Base-by-base conservation (phyloP, 2,797 vertebrate species). In the Chelon labrosus region DNA sequence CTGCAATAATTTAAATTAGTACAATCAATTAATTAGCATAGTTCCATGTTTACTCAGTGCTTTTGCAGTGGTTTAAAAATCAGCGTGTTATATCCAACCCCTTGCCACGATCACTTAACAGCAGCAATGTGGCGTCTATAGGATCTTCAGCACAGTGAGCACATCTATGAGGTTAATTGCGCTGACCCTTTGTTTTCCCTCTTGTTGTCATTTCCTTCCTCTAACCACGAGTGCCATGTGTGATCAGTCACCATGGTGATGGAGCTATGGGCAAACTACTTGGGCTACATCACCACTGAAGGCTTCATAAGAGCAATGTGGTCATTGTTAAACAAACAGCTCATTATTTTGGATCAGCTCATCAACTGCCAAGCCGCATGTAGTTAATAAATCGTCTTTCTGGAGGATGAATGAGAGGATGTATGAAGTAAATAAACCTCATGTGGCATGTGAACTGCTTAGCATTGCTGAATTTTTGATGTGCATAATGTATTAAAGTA, bases 101-200 rank as follows among this genome's bases (percentile, higher is more conserved):
- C 17, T 65, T 38, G 44, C 42, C 66, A 41, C 39, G 57, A 75
- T 65, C 79, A 81, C 69, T 83, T 80, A 81, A 62, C 71, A 41
- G 4, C 38, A 16, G 64, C 55, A 56, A 0, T 37, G 25, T 39
- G 19, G 66, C 10, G 13, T 47, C 57, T 20, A 25, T 38, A 37
- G 57, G 59, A 77, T 59, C 63, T 65, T 19, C 64, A 20, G 64
- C 70, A 54, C n/a, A 56, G 78, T 79, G 79, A 90, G 74, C 67
- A 88, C 80, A 89, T 73, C 56, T 67, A 25, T 6, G 10, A 57
- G 82, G 81, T 89, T 90, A 90, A 93, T 90, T 88, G 64, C 44
- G 1, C 7, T 80, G 79, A 87, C 83, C 83, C 73, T 59, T 79
- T 71, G 51, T 87, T 88, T 70, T 62, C 42, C 54, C 42, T 65